These are phyloP conservation scores for Oreochromis niloticus DNA, from an alignment of 2,113 vertebrate genomes.

Conservation along the genomic window DNA sequence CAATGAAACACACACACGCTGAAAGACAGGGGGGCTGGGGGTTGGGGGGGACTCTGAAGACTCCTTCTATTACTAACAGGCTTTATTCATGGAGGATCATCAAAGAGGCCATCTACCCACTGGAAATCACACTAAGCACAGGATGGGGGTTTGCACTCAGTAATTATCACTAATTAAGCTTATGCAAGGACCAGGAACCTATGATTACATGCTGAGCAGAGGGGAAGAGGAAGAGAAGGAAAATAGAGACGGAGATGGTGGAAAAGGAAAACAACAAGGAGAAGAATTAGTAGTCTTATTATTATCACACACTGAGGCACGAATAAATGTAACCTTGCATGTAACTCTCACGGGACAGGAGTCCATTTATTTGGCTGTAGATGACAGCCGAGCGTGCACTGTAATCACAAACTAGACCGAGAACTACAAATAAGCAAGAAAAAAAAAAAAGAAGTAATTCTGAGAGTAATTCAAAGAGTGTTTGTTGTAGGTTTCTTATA, in stretches of 20 bases:
- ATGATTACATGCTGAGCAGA: slow-evolving; percentile 45
- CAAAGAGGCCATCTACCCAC: slow-evolving; percentile 48
- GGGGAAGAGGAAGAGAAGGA: not conserved
- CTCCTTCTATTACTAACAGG: not conserved
- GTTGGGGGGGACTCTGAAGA: not conserved
- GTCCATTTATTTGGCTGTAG: not conserved
- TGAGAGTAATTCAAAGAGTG: slow-evolving; percentile 4
- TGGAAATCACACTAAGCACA: slow-evolving; percentile 49
- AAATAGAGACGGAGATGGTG: not conserved
- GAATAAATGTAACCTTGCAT: not conserved
- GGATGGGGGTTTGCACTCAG: slow-evolving; percentile 34
- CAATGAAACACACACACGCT: not conserved
- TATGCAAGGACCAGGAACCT: slow-evolving; percentile 31
- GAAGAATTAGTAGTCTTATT: not conserved
- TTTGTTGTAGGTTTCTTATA: slow-evolving; percentile 6
- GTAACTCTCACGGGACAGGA: not conserved
- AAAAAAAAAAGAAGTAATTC: not conserved
- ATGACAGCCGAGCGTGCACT: not conserved
- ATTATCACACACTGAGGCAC: not conserved
- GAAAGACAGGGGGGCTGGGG: not conserved
- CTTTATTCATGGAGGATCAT: slow-evolving; percentile 24
- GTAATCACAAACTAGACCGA: not conserved
- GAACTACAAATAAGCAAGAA: not conserved
- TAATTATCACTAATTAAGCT: slow-evolving; percentile 67
- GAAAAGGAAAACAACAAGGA: not conserved